These are phyloP conservation scores for Rhagonycha fulva DNA, from an alignment of 2,888 invertebrate genomes.

Conservation along the genomic window DNA sequence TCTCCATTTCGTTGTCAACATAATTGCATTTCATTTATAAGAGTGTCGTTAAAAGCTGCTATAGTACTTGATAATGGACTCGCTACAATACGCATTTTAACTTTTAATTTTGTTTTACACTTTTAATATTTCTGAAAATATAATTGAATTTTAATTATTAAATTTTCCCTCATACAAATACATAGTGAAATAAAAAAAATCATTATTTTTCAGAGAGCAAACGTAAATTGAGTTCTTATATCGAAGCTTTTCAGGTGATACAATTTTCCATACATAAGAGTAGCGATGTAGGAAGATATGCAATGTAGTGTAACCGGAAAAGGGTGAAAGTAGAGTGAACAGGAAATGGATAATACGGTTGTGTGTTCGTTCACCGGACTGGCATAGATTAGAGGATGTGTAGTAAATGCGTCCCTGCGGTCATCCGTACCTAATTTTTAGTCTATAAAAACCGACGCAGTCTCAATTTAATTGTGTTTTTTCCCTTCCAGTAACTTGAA, in stretches of 20 bases:
- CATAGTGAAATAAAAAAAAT: background rate
- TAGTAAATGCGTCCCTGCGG: slow-evolving; percentile 24
- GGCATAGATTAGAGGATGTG: slow-evolving; percentile 30
- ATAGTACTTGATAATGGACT: slow-evolving; percentile 11
- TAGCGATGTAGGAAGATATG: slow-evolving; percentile 30
- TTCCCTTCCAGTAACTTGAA: background rate
- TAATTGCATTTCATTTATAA: slow-evolving; percentile 20
- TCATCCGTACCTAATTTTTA: slow-evolving; percentile 29
- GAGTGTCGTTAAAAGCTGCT: slow-evolving; percentile 12
- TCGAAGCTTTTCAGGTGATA: slow-evolving; percentile 18
- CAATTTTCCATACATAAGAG: slow-evolving; percentile 20
- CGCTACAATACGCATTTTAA: slow-evolving; percentile 9
- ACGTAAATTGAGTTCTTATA: slow-evolving; percentile 12
- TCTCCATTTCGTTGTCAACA: slow-evolving; percentile 5
- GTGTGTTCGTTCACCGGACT: slow-evolving; percentile 31
- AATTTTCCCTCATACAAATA: background rate
- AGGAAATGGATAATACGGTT: slow-evolving; percentile 34
- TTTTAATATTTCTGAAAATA: background rate
- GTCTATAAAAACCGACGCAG: slow-evolving; percentile 17
- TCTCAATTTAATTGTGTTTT: background rate
- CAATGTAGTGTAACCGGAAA: slow-evolving; percentile 37
- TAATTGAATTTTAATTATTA: background rate
- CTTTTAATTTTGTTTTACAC: slow-evolving; percentile 1
- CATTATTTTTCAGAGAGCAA: background rate
- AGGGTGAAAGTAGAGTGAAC: slow-evolving; percentile 33